These are phyloP conservation scores for Pachyrhynchus sulphureomaculatus DNA, from an alignment of 1,140 invertebrate genomes.

Conservation along the genomic window DNA sequence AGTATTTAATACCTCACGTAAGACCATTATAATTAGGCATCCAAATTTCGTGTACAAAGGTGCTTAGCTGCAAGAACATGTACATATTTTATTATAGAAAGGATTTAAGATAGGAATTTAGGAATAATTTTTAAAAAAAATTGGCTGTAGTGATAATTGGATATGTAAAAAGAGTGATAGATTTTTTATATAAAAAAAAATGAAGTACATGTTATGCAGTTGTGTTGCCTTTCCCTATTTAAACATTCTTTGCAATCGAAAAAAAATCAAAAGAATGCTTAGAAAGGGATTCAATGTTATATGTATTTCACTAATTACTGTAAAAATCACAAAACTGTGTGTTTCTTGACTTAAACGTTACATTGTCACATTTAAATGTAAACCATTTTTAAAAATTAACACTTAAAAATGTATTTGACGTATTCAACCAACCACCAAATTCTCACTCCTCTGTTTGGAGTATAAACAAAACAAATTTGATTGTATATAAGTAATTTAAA, in stretches of 20 bases:
- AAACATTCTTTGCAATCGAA: not conserved
- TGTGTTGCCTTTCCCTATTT: conserved; percentile 7
- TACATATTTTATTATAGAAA: not conserved
- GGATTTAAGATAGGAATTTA: not conserved
- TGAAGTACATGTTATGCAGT: conserved; percentile 27
- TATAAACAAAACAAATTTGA: conserved; percentile 46
- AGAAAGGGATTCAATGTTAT: conserved; percentile 16
- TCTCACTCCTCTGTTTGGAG: conserved; percentile 44
- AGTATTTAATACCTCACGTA: not conserved
- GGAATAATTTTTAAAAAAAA: not conserved
- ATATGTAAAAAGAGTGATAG: conserved; percentile 13
- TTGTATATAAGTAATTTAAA: conserved; percentile 47
- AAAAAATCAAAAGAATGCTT: not conserved
- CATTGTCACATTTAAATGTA: conserved; percentile 44
- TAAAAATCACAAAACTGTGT: conserved; percentile 28
- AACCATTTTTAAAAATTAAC: conserved; percentile 4
- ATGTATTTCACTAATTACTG: conserved; percentile 17
- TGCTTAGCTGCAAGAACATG: conserved; percentile 14
- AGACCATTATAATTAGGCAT: no score
- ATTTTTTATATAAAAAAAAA: conserved; percentile 14
- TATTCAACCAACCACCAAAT: conserved; percentile 34
- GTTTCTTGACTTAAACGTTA: conserved; percentile 41
- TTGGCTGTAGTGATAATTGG: not conserved
- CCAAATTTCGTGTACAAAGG: conserved; percentile 1
- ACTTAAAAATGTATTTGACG: conserved; percentile 22